Conservation (phyloP, 2,113 vertebrate species). For the Boleophthalmus pectinirostris region DNA sequence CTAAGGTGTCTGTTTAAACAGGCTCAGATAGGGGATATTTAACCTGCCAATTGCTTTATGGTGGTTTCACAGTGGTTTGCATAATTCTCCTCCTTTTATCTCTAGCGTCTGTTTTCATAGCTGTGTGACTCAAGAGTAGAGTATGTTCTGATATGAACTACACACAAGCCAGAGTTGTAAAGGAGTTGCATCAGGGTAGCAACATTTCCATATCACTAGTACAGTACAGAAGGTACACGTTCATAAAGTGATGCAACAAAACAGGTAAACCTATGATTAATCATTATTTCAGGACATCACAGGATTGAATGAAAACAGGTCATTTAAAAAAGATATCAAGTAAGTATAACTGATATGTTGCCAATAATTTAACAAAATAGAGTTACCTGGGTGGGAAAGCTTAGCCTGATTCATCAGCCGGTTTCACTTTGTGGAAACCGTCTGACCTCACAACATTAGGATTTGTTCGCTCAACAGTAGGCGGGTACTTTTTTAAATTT, state of each 20-base stretch:
- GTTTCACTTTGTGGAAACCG: no score
- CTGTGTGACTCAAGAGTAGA: slow-evolving; percentile 26
- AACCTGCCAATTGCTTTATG: slow-evolving; percentile 61
- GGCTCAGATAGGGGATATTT: slow-evolving; percentile 58
- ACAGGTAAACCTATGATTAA: background rate
- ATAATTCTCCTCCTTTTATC: slow-evolving; percentile 46
- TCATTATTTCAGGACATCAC: background rate
- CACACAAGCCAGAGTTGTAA: slow-evolving; percentile 12
- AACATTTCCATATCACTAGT: background rate
- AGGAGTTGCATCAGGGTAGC: background rate
- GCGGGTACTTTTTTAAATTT: no score
- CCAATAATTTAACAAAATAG: no score
- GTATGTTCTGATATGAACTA: slow-evolving; percentile 6
- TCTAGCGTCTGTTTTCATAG: background rate
- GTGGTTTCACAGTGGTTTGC: slow-evolving; percentile 54
- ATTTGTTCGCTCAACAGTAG: no score
- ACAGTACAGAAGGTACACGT: slow-evolving; percentile 12
- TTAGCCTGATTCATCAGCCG: no score
- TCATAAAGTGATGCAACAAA: background rate
- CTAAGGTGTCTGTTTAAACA: slow-evolving; percentile 47
- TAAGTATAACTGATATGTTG: no score
- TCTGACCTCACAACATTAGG: no score
- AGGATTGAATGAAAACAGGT: no score
- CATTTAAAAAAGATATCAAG: no score
- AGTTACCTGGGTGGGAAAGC: no score